A percentile compares a stretch with the other conserved stretches of the same genome.
These are phyloP conservation scores for Apteryx mantelli DNA, from an alignment of 2,113 vertebrate genomes.

Conservation along the genomic window DNA sequence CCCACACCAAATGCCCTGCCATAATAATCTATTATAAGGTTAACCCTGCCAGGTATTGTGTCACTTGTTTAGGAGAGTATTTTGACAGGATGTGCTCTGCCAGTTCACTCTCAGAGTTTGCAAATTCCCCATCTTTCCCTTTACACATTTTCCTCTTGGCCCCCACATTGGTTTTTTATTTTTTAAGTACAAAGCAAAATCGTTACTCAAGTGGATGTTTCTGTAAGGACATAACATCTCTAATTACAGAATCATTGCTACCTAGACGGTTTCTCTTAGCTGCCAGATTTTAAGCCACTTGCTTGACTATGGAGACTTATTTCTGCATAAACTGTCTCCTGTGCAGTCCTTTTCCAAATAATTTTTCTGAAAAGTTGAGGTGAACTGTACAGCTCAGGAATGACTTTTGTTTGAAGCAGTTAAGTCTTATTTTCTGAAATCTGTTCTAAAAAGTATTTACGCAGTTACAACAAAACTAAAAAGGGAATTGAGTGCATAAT, in stretches of 20 bases:
- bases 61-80: not conserved
- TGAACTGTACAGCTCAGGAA: not conserved
- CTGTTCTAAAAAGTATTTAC: not conserved
- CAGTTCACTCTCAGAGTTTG: not conserved
- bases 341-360: not conserved
- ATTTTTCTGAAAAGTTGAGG: not conserved
- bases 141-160: not conserved
- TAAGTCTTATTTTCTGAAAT: not conserved
- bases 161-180: too few relatives aligned
- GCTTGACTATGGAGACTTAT: not conserved
- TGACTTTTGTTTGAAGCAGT: not conserved
- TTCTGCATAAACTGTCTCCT: not conserved
- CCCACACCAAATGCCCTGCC: conserved; percentile 1
- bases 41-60: not conserved
- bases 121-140: not conserved
- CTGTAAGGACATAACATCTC: not conserved
- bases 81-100: not conserved
- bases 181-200: not conserved
- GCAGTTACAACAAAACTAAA: not conserved
- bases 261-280: not conserved
- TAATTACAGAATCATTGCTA: not conserved
- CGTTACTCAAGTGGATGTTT: not conserved
- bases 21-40: conserved; percentile 44
- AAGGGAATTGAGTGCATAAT: not conserved
- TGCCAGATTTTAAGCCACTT: not conserved